phyloP scores from a whole-genome alignment of 2,888 invertebrate genomes.

The Cerceris rybyensis region DNA sequence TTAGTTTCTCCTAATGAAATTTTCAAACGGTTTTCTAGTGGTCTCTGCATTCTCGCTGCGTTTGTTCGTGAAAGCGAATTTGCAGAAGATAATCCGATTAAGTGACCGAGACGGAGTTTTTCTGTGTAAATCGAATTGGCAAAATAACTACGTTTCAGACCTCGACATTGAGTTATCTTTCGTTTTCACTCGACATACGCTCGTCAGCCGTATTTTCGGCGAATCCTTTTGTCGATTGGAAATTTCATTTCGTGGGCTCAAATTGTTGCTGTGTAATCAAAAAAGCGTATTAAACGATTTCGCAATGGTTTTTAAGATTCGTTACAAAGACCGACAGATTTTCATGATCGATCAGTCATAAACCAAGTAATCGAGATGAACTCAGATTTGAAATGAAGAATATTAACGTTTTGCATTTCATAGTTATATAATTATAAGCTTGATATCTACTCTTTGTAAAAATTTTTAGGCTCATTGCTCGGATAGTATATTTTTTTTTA shows the following conservation, averaged over 20 bases:
- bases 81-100: slow-evolving; percentile 50
- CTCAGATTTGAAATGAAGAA: too few species aligned
- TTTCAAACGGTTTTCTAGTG: not conserved
- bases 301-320: too few species aligned
- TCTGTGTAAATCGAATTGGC: slow-evolving; percentile 54
- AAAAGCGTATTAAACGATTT: not conserved
- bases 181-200: slow-evolving; percentile 9
- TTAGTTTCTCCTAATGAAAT: not conserved
- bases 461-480: too few species aligned
- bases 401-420: too few species aligned
- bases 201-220: not conserved
- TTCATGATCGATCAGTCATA: too few species aligned
- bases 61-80: slow-evolving; percentile 17
- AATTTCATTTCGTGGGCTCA: slow-evolving; percentile 24
- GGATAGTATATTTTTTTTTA: too few species aligned
- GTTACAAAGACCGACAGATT: too few species aligned
- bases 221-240: slow-evolving; percentile 24
- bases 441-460: too few species aligned
- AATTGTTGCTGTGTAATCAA: not conserved
- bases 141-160: slow-evolving; percentile 35
- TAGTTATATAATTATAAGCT: too few species aligned
- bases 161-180: slow-evolving; percentile 21
- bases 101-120: slow-evolving; percentile 25
- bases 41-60: slow-evolving; percentile 12
- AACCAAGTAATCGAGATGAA: too few species aligned